Base-by-base conservation (phyloP, 2,888 invertebrate genomes). In the Xanthorhoe designata region DNA sequence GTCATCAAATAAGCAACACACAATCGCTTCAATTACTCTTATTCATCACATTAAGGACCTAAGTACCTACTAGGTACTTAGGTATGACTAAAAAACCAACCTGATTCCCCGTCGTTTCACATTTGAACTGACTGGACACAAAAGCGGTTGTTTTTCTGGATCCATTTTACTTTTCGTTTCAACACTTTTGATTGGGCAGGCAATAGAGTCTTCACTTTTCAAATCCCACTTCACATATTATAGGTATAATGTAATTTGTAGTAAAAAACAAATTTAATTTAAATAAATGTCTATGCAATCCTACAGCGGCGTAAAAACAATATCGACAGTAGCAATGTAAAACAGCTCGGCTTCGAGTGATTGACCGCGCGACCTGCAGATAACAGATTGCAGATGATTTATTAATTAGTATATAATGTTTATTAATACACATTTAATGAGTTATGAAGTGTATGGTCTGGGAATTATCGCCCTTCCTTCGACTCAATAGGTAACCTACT, bases 61-160 rank as follows among this genome's bases (percentile, higher is more conserved):
- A n/a, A 35, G 24, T 24, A 35, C 35, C 35, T 35, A 35, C 35
- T 7, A 24, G 24, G 24, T 24, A 24, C 24, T n/a, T n/a, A 24
- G 4, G 2, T 3, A 24, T 24, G 24, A 24, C 24, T 24, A 13
- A 42, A 13, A 13, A 42, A 61, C 65, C 29, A 35, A 84, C 86
- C 86, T 81, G 61, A 68, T 74, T 69, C 76, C 70, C 42, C 81
- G 77, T 17, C 51, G 58, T 24, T 71, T 72, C 18, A 80, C 64
- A 24, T 71, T 66, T 3, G 77, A 74, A 0, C 73, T 64, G 15
- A 54, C 61, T 7, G 66, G 72, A 1, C 64, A 61, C 29, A 90
- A 60, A 13, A 90, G 70, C 0, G 90, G 88, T 49, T 87, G 89
- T 53, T 84, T 78, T 72, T 90, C 90, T 1, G 84, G 78, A 68